phyloP scores from a whole-genome alignment of 2,113 vertebrate species.

The Malurus elegans region DNA sequence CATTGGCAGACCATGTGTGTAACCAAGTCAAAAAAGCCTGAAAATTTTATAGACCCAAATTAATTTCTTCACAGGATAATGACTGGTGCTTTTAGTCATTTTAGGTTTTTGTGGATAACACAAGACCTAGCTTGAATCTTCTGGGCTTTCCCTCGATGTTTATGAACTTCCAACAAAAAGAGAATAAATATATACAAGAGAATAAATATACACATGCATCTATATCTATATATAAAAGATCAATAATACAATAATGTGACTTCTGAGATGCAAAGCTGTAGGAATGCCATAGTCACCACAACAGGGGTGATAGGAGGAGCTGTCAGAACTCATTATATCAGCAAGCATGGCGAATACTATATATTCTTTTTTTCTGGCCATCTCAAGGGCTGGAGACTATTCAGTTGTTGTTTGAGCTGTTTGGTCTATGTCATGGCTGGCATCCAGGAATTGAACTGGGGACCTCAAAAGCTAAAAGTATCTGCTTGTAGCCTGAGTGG shows the following conservation, averaged over 20 bases:
- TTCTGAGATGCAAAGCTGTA: not conserved
- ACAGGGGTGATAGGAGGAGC: not conserved
- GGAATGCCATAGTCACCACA: not conserved
- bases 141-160: not conserved
- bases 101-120: not conserved
- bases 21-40: not conserved
- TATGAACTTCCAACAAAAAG: not conserved
- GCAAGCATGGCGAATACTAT: not conserved
- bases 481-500: slow-evolving; percentile 2
- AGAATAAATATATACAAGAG: not conserved
- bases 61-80: not conserved
- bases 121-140: not conserved
- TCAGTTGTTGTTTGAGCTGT: not conserved
- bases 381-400: not conserved
- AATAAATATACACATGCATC: fast-evolving
- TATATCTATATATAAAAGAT: not conserved
- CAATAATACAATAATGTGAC: not conserved
- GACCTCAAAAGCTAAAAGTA: not conserved
- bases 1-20: not conserved
- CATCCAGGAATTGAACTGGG: slow-evolving; percentile 1
- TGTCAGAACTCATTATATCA: not conserved
- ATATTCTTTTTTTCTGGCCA: not conserved
- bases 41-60: not conserved
- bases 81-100: not conserved
- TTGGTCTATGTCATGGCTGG: slow-evolving; percentile 8